Evolutionary conservation across 2,888 invertebrate species (phyloP).

Genomic region (Oligia fasciuncula): DNA sequence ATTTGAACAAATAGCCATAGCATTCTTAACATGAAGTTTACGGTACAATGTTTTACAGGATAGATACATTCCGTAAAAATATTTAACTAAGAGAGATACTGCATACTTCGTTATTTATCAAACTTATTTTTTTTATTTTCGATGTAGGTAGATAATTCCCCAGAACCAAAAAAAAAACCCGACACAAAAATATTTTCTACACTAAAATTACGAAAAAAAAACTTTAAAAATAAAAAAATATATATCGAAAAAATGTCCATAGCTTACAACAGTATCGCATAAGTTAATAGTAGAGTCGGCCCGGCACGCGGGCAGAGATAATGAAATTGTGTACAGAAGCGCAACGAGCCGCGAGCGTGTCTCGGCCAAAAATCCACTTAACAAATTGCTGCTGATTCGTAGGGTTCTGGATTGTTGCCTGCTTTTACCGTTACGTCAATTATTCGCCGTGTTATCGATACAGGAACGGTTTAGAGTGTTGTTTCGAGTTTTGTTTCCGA

Average conservation of each 20-base stretch:
- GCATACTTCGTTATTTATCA: background rate
- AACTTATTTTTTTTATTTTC: background rate
- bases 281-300: slow-evolving; percentile 86
- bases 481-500: slow-evolving; percentile 65
- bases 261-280: slow-evolving; percentile 84
- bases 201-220: slow-evolving; percentile 12
- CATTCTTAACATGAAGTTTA: background rate
- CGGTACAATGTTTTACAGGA: background rate
- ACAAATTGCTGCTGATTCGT: slow-evolving; percentile 91
- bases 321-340: slow-evolving; percentile 90
- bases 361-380: slow-evolving; percentile 91
- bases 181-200: background rate
- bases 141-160: background rate
- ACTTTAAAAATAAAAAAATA: slow-evolving; percentile 22
- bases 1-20: background rate
- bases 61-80: background rate
- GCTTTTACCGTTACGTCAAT: slow-evolving; percentile 88
- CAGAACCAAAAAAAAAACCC: background rate
- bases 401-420: slow-evolving; percentile 89
- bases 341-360: slow-evolving; percentile 89
- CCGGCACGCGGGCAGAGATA: slow-evolving; percentile 87
- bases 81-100: background rate
- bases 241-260: slow-evolving; percentile 79
- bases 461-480: slow-evolving; percentile 77
- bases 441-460: slow-evolving; percentile 87